A percentile compares a stretch with the other conserved stretches of the same genome.
phyloP scores from a whole-genome alignment of 92 coral and sea anemone species.

The Epizoanthus scotinus region DNA sequence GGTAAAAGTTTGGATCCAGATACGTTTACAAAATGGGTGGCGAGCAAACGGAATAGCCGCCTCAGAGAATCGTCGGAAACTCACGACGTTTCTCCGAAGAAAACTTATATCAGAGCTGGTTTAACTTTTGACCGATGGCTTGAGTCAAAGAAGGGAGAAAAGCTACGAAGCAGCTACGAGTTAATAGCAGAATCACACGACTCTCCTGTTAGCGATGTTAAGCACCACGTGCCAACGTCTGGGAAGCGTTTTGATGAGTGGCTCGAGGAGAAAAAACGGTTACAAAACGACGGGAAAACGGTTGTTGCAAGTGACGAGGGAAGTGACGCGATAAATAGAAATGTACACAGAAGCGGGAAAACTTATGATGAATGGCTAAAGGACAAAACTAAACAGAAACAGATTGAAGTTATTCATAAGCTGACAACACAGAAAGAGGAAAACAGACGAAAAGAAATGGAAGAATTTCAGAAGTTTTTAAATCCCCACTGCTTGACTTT shows the following conservation, averaged over 20 bases:
- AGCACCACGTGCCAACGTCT: slow-evolving; percentile 59
- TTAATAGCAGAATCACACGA: slow-evolving; percentile 54
- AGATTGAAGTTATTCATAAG: slow-evolving; percentile 72
- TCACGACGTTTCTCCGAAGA: slow-evolving; percentile 40
- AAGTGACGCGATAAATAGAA: slow-evolving; percentile 24
- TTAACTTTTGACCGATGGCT: slow-evolving; percentile 92
- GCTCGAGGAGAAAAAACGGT: slow-evolving; percentile 76
- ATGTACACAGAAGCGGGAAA: slow-evolving; percentile 69
- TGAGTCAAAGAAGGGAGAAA: slow-evolving; percentile 64
- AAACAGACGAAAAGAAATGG: slow-evolving; percentile 56
- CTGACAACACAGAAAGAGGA: slow-evolving; percentile 71
- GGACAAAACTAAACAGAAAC: slow-evolving; percentile 78
- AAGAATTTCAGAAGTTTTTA: slow-evolving; percentile 60
- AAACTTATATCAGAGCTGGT: slow-evolving; percentile 65
- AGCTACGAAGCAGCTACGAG: slow-evolving; percentile 41
- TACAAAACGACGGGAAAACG: slow-evolving; percentile 38
- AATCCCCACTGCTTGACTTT: slow-evolving; percentile 85
- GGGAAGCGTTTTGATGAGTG: slow-evolving; percentile 76
- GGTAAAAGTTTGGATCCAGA: slow-evolving; percentile 83
- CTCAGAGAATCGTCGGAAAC: slow-evolving; percentile 61
- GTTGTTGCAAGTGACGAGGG: slow-evolving; percentile 9
- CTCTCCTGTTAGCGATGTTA: slow-evolving; percentile 30
- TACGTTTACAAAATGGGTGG: slow-evolving; percentile 85
- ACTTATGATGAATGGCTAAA: slow-evolving; percentile 81
- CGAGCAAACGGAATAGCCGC: slow-evolving; percentile 55